Evolutionary conservation across 2,888 invertebrate species (phyloP).

Genomic region (Digitonthophagus gazella): DNA sequence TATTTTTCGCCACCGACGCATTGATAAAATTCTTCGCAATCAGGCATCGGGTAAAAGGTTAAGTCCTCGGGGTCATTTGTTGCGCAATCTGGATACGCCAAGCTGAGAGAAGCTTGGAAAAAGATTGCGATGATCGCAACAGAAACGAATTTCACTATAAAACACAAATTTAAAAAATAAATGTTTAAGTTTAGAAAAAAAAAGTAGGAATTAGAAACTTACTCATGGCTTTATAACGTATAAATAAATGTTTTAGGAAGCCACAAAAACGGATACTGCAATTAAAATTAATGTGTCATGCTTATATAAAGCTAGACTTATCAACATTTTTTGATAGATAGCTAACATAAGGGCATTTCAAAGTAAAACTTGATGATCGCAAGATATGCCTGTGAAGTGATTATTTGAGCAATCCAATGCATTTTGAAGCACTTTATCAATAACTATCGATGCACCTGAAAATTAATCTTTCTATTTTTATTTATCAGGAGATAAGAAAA

Average conservation of each 20-base stretch:
- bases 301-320: background rate
- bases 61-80: background rate
- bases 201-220: background rate
- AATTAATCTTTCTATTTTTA: too few relatives aligned
- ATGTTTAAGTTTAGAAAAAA: background rate
- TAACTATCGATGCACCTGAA: too few relatives aligned
- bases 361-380: too few relatives aligned
- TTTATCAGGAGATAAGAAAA: too few relatives aligned
- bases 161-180: too few relatives aligned
- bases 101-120: background rate
- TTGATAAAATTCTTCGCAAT: slow-evolving; percentile 2
- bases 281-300: background rate
- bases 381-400: too few relatives aligned
- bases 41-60: background rate
- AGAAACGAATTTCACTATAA: too few relatives aligned
- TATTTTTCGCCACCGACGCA: background rate
- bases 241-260: background rate
- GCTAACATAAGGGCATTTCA: too few relatives aligned
- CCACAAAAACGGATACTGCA: background rate
- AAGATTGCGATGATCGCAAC: background rate
- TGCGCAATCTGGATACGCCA: background rate
- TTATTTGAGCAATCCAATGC: too few relatives aligned
- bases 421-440: too few relatives aligned
- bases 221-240: background rate
- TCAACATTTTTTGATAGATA: too few relatives aligned